Percentiles rank a stretch among this genome's conserved stretches.
Evolutionary conservation across 2,888 invertebrate genomes (phyloP).

Genomic region (Smittia sp.): DNA sequence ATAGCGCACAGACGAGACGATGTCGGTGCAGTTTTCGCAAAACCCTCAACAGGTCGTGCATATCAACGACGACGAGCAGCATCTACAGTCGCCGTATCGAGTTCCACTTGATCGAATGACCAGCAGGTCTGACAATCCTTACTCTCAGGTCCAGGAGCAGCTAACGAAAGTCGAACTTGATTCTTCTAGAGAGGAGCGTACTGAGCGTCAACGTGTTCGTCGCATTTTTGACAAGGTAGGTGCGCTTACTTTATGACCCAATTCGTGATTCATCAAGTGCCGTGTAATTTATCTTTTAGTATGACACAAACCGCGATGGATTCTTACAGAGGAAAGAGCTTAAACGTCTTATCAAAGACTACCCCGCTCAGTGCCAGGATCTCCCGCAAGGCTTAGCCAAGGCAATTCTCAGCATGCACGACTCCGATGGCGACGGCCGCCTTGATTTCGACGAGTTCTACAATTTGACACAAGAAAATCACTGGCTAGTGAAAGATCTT

Average conservation of each 20-base stretch:
- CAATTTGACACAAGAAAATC: slow-evolving; percentile 58
- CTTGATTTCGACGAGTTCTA: slow-evolving; percentile 69
- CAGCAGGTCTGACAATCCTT: slow-evolving; percentile 37
- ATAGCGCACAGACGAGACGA: neutral
- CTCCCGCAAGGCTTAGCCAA: slow-evolving; percentile 66
- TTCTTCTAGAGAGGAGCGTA: slow-evolving; percentile 36
- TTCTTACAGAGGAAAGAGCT: slow-evolving; percentile 66
- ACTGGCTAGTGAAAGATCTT: slow-evolving; percentile 53
- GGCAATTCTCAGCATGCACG: slow-evolving; percentile 65
- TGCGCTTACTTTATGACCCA: slow-evolving; percentile 13
- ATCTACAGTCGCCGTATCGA: slow-evolving; percentile 11
- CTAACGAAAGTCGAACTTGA: slow-evolving; percentile 34
- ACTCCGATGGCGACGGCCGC: slow-evolving; percentile 62
- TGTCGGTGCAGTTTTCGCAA: slow-evolving; percentile 30
- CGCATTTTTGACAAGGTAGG: slow-evolving; percentile 36
- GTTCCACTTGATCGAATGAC: slow-evolving; percentile 38
- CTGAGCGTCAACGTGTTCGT: slow-evolving; percentile 6
- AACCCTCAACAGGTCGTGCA: slow-evolving; percentile 31
- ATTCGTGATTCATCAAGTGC: neutral
- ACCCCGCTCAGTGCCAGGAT: slow-evolving; percentile 55
- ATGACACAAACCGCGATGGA: slow-evolving; percentile 70
- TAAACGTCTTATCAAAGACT: slow-evolving; percentile 49
- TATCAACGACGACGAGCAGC: slow-evolving; percentile 23
- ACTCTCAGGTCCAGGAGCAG: slow-evolving; percentile 29
- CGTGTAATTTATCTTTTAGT: slow-evolving; percentile 55